Base-by-base conservation (phyloP, 2,797 vertebrate genomes). In the Eulemur coronatus region DNA sequence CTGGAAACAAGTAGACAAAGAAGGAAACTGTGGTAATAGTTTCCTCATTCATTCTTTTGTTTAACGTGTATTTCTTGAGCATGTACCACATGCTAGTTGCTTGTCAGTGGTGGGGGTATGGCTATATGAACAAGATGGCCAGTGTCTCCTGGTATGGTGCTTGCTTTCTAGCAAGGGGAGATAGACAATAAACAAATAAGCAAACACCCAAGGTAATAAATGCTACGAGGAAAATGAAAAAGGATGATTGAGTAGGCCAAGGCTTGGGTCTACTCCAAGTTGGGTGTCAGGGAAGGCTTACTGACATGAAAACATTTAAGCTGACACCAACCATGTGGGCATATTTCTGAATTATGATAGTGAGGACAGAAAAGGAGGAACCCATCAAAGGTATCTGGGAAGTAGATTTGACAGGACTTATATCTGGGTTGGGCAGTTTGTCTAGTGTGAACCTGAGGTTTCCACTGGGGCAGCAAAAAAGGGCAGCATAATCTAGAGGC, bases 361-460 rank as follows among this genome's bases (percentile, higher is more conserved):
- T 43, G 55, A 85, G 67, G 9, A 61, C 33, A 28, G 59, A 94
- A 88, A 92, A 81, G 73, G 43, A 89, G 50, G 78, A 81, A 28
- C 65, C 61, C 55, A 3, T 52, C 5, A 65, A 33, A 81, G 89
- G 50, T 41, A 41, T 26, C 15, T 80, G 81, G 28, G 33, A 69
- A 46, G 38, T 22, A 17, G n/a, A 61, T 55, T 43, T n/a, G 46
- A 69, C 3, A 59, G 30, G 38, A 73, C 7, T 48, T 69, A 59
- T 22, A 7, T 79, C 50, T 84, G 65, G 33, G 46, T 41, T 13
- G 24, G n/a, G 65, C 81, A 80, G 43, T 11, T 46, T 35, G 2
- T 41, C 22, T 73, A 30, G 33, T 12, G 26, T n/a, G 38, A 55
- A 13, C 12, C 46, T 26, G 7, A n/a, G 7, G 10, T 88, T 55